Evolutionary conservation across 2,797 vertebrate species (phyloP).

Genomic region (Spinibarbus caldwelli): DNA sequence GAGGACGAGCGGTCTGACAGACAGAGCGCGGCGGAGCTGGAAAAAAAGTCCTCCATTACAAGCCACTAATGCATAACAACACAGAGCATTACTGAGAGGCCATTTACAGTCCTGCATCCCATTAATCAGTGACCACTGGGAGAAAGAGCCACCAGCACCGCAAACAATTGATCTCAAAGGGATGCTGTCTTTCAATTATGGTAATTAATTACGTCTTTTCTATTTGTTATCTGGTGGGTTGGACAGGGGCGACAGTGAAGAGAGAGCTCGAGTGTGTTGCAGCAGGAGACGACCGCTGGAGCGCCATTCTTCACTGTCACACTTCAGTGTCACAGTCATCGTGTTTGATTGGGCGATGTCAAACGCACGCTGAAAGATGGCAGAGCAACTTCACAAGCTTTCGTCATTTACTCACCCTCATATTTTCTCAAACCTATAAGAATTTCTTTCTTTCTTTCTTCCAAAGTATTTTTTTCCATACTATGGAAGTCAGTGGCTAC

Average conservation of each 20-base stretch:
- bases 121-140: slow-evolving; percentile 61
- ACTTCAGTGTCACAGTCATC: slow-evolving; percentile 23
- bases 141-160: slow-evolving; percentile 45
- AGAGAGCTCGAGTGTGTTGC: slow-evolving; percentile 3
- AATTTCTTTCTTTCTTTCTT: not conserved
- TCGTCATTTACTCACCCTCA: not conserved
- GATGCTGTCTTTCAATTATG: slow-evolving; percentile 54
- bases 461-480: too few species aligned
- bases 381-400: not conserved
- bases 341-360: slow-evolving; percentile 10
- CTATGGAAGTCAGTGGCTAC: too few species aligned
- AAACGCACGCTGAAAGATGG: not conserved
- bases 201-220: slow-evolving; percentile 61
- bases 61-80: slow-evolving; percentile 56
- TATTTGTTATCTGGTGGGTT: slow-evolving; percentile 56
- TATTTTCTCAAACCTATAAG: not conserved
- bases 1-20: slow-evolving; percentile 39
- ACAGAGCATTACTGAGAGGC: slow-evolving; percentile 40
- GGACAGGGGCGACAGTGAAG: slow-evolving; percentile 19
- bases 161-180: slow-evolving; percentile 62
- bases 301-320: slow-evolving; percentile 21
- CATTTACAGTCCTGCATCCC: slow-evolving; percentile 53
- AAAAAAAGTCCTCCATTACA: slow-evolving; percentile 44
- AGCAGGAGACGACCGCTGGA: not conserved
- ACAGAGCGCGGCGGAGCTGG: not conserved